Conservation (phyloP, 92 coral and sea anemone species). For the Galaxea fascicularis region DNA sequence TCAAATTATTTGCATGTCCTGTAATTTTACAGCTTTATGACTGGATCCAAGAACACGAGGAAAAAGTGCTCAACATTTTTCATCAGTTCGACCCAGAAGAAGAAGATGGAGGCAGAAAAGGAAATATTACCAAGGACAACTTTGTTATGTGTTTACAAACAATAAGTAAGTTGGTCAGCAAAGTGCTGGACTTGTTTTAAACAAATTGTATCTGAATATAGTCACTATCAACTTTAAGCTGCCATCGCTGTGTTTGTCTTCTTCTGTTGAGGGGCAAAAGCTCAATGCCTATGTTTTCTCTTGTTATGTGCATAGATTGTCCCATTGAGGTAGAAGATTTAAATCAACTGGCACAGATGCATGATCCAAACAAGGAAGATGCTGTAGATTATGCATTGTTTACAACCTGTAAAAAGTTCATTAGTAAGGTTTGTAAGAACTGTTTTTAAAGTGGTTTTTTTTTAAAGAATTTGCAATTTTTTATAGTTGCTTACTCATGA, state of each 20-base stretch:
- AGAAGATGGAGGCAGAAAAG: constrained; percentile 79
- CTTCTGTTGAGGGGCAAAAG: too few species aligned
- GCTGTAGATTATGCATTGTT: constrained; percentile 88
- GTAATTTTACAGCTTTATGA: constrained; percentile 78
- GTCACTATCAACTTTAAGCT: too few species aligned
- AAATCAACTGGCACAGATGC: constrained; percentile 76
- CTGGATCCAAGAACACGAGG: constrained; percentile 96
- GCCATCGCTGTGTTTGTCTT: too few species aligned
- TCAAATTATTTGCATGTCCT: background rate
- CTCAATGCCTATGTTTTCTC: background rate
- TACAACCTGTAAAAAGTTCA: constrained; percentile 87
- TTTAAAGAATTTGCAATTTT: background rate
- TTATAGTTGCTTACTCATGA: too few species aligned
- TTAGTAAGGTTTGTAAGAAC: constrained; percentile 77
- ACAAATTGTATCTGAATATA: too few species aligned
- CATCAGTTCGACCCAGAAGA: constrained; percentile 93
- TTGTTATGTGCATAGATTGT: constrained; percentile 70
- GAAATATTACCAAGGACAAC: constrained; percentile 87
- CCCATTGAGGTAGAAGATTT: constrained; percentile 87
- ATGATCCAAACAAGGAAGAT: constrained; percentile 89
- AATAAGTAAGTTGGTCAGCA: constrained; percentile 77
- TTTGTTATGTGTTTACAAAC: constrained; percentile 95
- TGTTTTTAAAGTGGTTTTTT: background rate
- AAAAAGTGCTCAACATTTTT: constrained; percentile 85
- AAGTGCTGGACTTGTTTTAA: background rate